Evolutionary conservation across 1,140 invertebrate species (phyloP).

Genomic region (Pseudomyrmex dendroicus): DNA sequence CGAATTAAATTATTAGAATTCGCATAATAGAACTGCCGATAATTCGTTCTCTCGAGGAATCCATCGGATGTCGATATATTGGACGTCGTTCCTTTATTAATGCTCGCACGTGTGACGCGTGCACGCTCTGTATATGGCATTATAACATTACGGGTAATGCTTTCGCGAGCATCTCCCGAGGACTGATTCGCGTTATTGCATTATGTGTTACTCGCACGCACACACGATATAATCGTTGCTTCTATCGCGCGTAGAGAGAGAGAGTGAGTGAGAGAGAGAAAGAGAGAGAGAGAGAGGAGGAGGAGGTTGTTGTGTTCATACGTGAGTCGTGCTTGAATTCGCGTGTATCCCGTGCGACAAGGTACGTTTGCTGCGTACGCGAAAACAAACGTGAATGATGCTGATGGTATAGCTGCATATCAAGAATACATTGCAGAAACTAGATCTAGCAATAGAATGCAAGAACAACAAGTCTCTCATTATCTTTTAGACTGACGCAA

Average conservation of each 20-base stretch:
- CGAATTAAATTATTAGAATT: slow-evolving; percentile 59
- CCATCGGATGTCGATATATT: slow-evolving; percentile 56
- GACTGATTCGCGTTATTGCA: slow-evolving; percentile 66
- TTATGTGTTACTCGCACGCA: slow-evolving; percentile 57
- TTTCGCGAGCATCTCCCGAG: slow-evolving; percentile 66
- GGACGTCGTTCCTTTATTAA: slow-evolving; percentile 59
- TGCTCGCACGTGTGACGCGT: slow-evolving; percentile 34
- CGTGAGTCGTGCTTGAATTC: slow-evolving; percentile 51
- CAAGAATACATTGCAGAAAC: slow-evolving; percentile 24
- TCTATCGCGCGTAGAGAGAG: slow-evolving; percentile 5
- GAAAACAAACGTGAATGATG: slow-evolving; percentile 54
- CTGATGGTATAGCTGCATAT: slow-evolving; percentile 34
- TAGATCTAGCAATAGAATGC: slow-evolving; percentile 23
- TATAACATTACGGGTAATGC: slow-evolving; percentile 70
- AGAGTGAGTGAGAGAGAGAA: not conserved
- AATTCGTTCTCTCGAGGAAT: slow-evolving; percentile 51
- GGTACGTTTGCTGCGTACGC: slow-evolving; percentile 28
- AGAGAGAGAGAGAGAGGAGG: not conserved
- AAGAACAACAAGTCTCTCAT: not conserved
- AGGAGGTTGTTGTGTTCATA: slow-evolving; percentile 38
- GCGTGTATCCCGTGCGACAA: slow-evolving; percentile 53
- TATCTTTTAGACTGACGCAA: too few relatives aligned
- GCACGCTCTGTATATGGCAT: slow-evolving; percentile 48
- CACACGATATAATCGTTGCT: slow-evolving; percentile 47
- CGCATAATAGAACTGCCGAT: slow-evolving; percentile 50